These are phyloP conservation scores for Leptobrachium ailaonicum DNA, from an alignment of 2,113 vertebrate genomes.

Conservation along the genomic window DNA sequence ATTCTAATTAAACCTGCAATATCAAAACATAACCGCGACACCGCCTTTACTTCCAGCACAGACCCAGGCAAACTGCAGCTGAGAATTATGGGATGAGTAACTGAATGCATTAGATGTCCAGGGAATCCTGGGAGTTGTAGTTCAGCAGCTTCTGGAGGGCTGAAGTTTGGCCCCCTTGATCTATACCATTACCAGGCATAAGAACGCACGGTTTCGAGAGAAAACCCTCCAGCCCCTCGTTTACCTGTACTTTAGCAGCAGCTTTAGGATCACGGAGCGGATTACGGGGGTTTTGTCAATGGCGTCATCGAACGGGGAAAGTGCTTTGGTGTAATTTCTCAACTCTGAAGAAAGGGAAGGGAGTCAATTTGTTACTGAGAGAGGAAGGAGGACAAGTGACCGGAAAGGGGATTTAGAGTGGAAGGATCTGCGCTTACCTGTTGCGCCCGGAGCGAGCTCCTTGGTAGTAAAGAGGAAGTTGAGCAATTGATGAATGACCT, in stretches of 20 bases:
- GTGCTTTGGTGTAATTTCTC: conserved; percentile 73
- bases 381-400: neutral
- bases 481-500: conserved; percentile 75
- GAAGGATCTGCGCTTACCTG: conserved; percentile 56
- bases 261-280: conserved; percentile 88
- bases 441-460: neutral
- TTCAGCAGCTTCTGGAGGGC: too few relatives aligned
- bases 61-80: too few relatives aligned
- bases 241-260: conserved; percentile 93
- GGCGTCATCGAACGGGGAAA: conserved; percentile 88
- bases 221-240: neutral
- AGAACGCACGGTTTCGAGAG: too few relatives aligned
- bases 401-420: neutral
- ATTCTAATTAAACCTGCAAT: too few relatives aligned
- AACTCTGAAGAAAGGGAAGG: conserved; percentile 52
- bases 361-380: neutral
- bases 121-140: too few relatives aligned
- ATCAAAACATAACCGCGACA: too few relatives aligned
- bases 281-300: conserved; percentile 87
- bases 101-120: too few relatives aligned
- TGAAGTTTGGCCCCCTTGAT: too few relatives aligned
- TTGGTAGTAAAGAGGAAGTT: conserved; percentile 77
- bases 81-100: too few relatives aligned
- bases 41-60: too few relatives aligned
- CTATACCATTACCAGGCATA: too few relatives aligned